Percentiles rank a stretch among this genome's conserved stretches.
Conservation (phyloP, 1,140 invertebrate species). For the Paraescarpia echinospica region DNA sequence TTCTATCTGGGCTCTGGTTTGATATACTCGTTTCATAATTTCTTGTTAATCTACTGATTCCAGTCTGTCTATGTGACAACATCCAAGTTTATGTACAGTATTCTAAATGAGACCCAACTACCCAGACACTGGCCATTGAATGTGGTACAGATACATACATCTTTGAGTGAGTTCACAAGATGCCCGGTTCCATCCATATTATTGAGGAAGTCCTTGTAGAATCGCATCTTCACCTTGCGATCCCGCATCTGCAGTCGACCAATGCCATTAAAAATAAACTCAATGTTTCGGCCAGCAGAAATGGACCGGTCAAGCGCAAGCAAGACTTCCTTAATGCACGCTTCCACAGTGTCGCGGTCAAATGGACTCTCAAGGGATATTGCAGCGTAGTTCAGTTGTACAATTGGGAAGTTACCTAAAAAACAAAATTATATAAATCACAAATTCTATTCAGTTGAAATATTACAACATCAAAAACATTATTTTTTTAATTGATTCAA, state of each 20-base stretch:
- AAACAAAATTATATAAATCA: neutral
- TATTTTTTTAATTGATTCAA: neutral
- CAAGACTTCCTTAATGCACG: conserved; percentile 55
- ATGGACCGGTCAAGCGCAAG: conserved; percentile 46
- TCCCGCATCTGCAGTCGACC: conserved; percentile 54
- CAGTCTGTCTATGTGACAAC: neutral
- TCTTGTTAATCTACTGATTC: no score
- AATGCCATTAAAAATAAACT: conserved; percentile 53
- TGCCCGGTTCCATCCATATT: conserved; percentile 54
- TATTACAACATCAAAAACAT: neutral
- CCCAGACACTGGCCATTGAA: neutral
- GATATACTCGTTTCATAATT: no score
- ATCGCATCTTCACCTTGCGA: conserved; percentile 56
- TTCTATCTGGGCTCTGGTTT: no score
- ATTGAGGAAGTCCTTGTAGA: conserved; percentile 58
- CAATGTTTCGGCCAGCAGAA: conserved; percentile 49
- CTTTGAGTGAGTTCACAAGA: conserved; percentile 50
- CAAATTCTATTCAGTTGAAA: neutral
- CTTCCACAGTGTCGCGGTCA: conserved; percentile 55
- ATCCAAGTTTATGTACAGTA: neutral
- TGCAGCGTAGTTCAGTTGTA: conserved; percentile 53
- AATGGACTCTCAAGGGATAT: conserved; percentile 54
- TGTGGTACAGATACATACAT: conserved; percentile 45
- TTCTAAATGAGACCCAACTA: neutral
- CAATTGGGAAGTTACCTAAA: conserved; percentile 52